phyloP scores from a whole-genome alignment of 2,888 invertebrate species.

The Dorcus parallelipipedus region DNA sequence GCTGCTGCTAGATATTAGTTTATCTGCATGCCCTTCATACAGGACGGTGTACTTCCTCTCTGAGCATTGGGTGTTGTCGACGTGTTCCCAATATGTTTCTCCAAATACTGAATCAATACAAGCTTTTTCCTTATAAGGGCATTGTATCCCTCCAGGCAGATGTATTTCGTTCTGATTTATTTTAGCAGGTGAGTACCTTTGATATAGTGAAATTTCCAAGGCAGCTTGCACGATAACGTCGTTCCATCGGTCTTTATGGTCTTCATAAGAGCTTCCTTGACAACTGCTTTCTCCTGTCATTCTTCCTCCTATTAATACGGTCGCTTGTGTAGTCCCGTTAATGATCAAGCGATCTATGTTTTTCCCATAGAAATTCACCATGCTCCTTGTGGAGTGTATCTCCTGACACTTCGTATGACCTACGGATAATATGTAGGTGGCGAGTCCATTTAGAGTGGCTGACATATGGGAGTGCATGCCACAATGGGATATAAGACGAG shows the following conservation, averaged over 20 bases:
- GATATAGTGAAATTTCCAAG: conserved; percentile 1
- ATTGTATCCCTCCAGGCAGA: conserved; percentile 4
- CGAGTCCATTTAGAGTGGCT: not conserved
- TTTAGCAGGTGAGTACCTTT: not conserved
- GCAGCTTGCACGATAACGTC: conserved; percentile 4
- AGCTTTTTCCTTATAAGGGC: conserved; percentile 3
- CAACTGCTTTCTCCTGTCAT: conserved; percentile 2
- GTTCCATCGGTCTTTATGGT: conserved; percentile 3
- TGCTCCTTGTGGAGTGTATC: not conserved
- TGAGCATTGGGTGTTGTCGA: conserved; percentile 2
- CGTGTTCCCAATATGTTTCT: conserved; percentile 1
- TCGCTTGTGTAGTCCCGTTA: conserved; percentile 2
- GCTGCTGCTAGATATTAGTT: not conserved
- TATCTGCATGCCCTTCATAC: conserved; percentile 1
- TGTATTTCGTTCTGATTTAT: conserved; percentile 4
- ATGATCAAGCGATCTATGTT: conserved; percentile 1
- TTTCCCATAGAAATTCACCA: conserved; percentile 3
- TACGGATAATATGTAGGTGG: not conserved
- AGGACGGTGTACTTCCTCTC: not conserved
- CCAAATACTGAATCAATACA: conserved; percentile 8
- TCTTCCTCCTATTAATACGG: conserved; percentile 3
- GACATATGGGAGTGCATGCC: conserved; percentile 8
- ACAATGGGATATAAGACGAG: not conserved
- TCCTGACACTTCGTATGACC: not conserved
- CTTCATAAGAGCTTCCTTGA: conserved; percentile 1